Conservation (phyloP, 1,140 invertebrate species). For the Trinorchestia longiramus region DNA sequence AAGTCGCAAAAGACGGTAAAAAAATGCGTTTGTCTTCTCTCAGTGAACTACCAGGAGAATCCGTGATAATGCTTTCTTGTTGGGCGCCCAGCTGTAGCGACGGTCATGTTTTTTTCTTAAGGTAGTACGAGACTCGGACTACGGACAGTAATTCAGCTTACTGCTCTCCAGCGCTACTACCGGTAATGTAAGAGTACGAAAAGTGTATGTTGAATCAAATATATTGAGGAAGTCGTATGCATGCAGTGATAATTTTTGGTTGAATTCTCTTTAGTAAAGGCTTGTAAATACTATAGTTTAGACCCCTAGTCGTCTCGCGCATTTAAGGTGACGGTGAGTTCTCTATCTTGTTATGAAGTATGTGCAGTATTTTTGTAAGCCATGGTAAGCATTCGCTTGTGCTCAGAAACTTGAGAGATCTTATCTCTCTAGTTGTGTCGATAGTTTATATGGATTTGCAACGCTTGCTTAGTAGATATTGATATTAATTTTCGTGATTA, state of each 20-base stretch:
- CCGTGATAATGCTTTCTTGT: neutral
- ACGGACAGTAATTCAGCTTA: neutral
- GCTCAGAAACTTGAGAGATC: constrained; percentile 1
- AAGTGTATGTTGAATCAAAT: neutral
- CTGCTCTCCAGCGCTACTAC: neutral
- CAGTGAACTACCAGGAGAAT: too few relatives aligned
- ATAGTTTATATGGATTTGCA: neutral
- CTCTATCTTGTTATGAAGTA: constrained; percentile 19
- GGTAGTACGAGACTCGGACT: too few relatives aligned
- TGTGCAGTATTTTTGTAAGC: constrained; percentile 50
- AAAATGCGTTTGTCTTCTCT: neutral
- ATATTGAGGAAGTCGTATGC: neutral
- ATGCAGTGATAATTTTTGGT: neutral
- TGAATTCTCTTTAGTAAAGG: neutral
- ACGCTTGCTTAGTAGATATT: neutral
- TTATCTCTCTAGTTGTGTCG: neutral
- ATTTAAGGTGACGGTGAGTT: constrained; percentile 11
- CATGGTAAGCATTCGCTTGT: neutral
- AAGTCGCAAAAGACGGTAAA: neutral
- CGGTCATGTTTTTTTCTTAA: neutral
- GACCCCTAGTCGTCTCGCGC: constrained; percentile 46
- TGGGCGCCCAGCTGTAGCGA: neutral
- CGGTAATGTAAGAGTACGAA: neutral
- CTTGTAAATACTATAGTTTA: constrained; percentile 25
- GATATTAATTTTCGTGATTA: neutral